Evolutionary conservation across 2,797 vertebrate species (phyloP).

Genomic region (Aldrovandia affinis): DNA sequence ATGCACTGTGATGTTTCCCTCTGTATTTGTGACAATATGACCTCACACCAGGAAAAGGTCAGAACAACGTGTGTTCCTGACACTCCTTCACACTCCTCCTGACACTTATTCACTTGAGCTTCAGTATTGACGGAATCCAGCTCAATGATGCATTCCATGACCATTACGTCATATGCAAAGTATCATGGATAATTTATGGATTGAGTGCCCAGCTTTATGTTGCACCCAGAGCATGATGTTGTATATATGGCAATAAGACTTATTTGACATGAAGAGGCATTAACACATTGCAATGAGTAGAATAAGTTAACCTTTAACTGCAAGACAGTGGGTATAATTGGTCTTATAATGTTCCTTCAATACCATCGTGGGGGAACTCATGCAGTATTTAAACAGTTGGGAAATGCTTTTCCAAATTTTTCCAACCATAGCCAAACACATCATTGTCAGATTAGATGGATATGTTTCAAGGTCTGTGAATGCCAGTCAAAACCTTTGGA

Average conservation of each 20-base stretch:
- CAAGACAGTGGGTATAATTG: too few species aligned
- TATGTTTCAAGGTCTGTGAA: not conserved
- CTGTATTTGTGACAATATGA: not conserved
- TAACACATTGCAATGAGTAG: too few species aligned
- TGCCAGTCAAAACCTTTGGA: not conserved
- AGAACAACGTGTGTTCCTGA: not conserved
- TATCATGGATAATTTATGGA: too few species aligned
- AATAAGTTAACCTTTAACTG: too few species aligned
- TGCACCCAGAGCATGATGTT: not conserved
- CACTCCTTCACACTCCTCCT: not conserved
- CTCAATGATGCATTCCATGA: slow-evolving; percentile 60
- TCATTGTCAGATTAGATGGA: not conserved
- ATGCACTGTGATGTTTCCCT: not conserved
- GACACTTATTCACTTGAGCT: not conserved
- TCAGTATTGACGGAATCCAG: slow-evolving; percentile 57
- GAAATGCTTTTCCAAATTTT: not conserved
- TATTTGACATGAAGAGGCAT: not conserved
- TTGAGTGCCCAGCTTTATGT: not conserved
- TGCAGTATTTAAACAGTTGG: not conserved
- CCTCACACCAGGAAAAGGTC: not conserved
- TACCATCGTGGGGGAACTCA: not conserved
- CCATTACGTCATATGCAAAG: slow-evolving; percentile 30
- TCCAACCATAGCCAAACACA: not conserved
- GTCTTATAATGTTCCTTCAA: not conserved
- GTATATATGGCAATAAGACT: not conserved